Evolutionary conservation across 2,113 vertebrate genomes (phyloP), one percentile per base, ranked within the genome.

Genomic region (Dicentrarchus labrax): DNA sequence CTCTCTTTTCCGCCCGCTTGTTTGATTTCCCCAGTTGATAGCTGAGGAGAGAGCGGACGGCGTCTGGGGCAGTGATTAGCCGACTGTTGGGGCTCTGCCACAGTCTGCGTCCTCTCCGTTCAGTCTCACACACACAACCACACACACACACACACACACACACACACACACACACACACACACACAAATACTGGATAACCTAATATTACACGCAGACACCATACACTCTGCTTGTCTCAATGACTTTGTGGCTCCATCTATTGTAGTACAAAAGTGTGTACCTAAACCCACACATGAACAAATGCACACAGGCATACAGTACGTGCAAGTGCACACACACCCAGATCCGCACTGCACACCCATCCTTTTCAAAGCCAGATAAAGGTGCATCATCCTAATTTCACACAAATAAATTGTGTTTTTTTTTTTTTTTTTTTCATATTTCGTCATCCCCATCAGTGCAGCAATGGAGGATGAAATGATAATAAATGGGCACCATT

Each of bases 401-500:
- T 90, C 68, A 76, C 75, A 87, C 76, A 90, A 91, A 93, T 91
- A 91, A 85, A 88, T 79, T 38, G n/a, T 61, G 16, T 62, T 69
- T 68, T 82, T 72, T 54, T 67, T 67, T 82, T 43, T 70, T 65
- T 60, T 73, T 76, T 76, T 83, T 86, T 73, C 62, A 85, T 85
- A 91, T 89, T 91, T 83, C 21, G 57, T 88, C 70, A 85, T 73
- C 82, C 89, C 85, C 86, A 91, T 95, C 92, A 91, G 72, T 43
- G 64, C 90, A 82, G 91, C 82, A 75, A 81, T 75, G 76, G 91
- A 84, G 92, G 91, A 94, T 94, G 87, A 96, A 95, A 95, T 94
- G 90, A 95, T 94, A 95, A 95, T 94, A 95, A 95, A 96, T 95
- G 95, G 89, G 85, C 73, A 83, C 91, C 94, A 95, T 96, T 96